Base-by-base conservation (phyloP, 1,140 invertebrate genomes). In the Drosophila saltans region DNA sequence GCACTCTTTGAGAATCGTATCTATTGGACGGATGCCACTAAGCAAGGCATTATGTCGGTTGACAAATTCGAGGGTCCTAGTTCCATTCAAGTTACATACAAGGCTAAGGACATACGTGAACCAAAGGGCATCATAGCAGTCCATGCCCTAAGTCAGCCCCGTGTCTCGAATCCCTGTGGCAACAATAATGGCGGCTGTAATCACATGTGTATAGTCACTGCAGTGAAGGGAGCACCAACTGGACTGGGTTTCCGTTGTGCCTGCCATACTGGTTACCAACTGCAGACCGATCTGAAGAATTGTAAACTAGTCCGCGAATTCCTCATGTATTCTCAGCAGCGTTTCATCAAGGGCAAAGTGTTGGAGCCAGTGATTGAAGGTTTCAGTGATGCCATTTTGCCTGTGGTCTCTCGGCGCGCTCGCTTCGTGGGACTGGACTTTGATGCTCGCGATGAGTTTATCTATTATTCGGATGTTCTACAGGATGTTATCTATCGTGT, bases 401-500 rank as follows among this genome's bases (percentile, higher is more conserved):
- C 97, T 0, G 96, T 97, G 1, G 97, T 98, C 0, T 98, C 98
- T 0, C 93, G 97, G 48, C 94, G 98, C 28, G 98, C 98, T 0
- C 94, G 98, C 83, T 99, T 99, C 92, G 98, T 99, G 3, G 98
- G 98, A n/a, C 92, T 99, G 21, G 99, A 99, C 91, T 99, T 98
- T 91, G 98, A 99, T 92, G 96, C 97, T 0, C 94, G 96, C 68
- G 96, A 98, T 78, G 95, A 98, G 78, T 97, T 97, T 80, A 98
- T 99, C 66, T 99, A 99, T 90, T 99, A 98, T 93, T 99, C 98
- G 1, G 98, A 99, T 91, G 98, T 99, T 0, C 94, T 98, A n/a
- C 96, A 98, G 93, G 97, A 98, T 92, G 98, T 99, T 0, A 99
- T 99, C 76, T 99, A 98, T 91, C 94, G 98, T 56, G 96, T 98